Evolutionary conservation across 2,113 vertebrate genomes (phyloP), one percentile per base, ranked within the genome.

Genomic region (Hippocampus abdominalis): DNA sequence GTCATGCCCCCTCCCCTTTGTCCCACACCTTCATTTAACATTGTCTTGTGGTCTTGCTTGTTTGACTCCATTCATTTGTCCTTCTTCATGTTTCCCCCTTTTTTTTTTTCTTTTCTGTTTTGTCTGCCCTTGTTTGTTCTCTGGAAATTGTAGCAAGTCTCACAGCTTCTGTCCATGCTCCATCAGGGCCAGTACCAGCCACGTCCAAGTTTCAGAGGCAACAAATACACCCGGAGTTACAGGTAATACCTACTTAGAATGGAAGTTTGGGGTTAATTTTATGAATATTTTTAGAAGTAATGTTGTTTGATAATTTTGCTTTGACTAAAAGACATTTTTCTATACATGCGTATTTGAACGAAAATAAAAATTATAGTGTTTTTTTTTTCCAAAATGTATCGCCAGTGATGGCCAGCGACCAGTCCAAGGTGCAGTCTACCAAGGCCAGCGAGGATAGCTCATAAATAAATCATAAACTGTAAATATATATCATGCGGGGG

Each of bases 141-240:
- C 83, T 88, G 84, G 87, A 86, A 74, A 87, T 87, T 92, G 93
- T 92, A 94, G 95, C 95, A 98, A 98, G 97, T 99, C 81, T 99
- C 97, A 87, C 97, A 99, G 91, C 95, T 99, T 93, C 96, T 99
- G 83, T 98, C 96, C 11, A 98, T 99, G 95, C 96, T 99, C 85
- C 96, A 98, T 90, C 96, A 98, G 90, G 97, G 97, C 78, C 97
- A 98, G 62, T 99, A 97, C 90, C 97, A 99, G 87, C 97, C 97
- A 84, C 93, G 97, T 85, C 97, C 97, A 86, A 98, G 94, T 91
- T 99, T 98, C 92, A 94, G 96, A 91, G 97, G 96, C 88, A 99
- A 99, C 91, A 98, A 98, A 89, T 98, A 98, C 86, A 97, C 96
- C 81, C 92, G 96, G 86, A 98, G 96, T 89, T 98, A 98, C 92